A percentile compares a stretch with the other conserved stretches of the same genome.
Evolutionary conservation across 2,888 invertebrate genomes (phyloP).

Genomic region (Nemoura dubitans): DNA sequence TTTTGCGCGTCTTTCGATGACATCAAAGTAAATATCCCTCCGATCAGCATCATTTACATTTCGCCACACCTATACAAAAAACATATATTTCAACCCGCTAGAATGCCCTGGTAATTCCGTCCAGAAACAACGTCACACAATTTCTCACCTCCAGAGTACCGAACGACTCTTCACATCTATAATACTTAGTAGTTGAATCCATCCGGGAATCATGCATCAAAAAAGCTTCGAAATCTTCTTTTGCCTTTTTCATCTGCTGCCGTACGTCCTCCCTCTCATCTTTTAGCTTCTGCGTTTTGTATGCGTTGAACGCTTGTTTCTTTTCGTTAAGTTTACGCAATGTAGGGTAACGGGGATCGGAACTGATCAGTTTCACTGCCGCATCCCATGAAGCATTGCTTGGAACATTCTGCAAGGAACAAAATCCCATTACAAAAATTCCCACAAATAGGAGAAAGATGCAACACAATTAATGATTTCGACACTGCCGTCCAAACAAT

Average conservation of each 20-base stretch:
- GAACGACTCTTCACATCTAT: slow-evolving; percentile 89
- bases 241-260: slow-evolving; percentile 87
- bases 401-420: slow-evolving; percentile 76
- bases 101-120: neutral
- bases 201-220: slow-evolving; percentile 88
- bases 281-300: slow-evolving; percentile 96
- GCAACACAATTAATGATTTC: neutral
- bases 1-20: slow-evolving; percentile 89
- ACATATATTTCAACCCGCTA: neutral
- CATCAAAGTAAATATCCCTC: slow-evolving; percentile 95
- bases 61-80: slow-evolving; percentile 74
- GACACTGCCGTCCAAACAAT: no score
- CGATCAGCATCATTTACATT: slow-evolving; percentile 91
- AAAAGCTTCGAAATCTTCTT: slow-evolving; percentile 95
- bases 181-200: slow-evolving; percentile 90
- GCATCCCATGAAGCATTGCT: slow-evolving; percentile 98
- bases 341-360: slow-evolving; percentile 86
- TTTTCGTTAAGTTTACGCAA: slow-evolving; percentile 95
- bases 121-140: neutral
- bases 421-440: slow-evolving; percentile 37
- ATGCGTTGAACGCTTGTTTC: slow-evolving; percentile 98
- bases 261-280: slow-evolving; percentile 95
- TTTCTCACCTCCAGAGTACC: slow-evolving; percentile 70
- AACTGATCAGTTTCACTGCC: slow-evolving; percentile 92
- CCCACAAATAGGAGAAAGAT: neutral